A percentile compares a stretch with the other conserved stretches of the same genome.
These are phyloP conservation scores for Melitaea athalia DNA, from an alignment of 2,888 invertebrate species.

Conservation along the genomic window DNA sequence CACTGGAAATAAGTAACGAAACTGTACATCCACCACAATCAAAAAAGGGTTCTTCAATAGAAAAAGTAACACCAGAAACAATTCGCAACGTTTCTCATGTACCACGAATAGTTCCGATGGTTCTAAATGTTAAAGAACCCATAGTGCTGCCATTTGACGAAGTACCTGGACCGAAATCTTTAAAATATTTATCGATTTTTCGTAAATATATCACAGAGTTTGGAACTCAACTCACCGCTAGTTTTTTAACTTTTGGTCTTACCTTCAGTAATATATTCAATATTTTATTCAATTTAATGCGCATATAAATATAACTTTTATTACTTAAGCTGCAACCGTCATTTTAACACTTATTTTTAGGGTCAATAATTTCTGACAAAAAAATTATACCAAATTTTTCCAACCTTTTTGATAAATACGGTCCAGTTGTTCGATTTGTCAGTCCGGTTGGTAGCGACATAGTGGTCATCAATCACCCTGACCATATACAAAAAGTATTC, in stretches of 20 bases:
- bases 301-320: neutral
- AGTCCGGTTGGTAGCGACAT: conserved; percentile 85
- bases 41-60: conserved; percentile 29
- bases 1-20: conserved; percentile 43
- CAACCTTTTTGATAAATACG: conserved; percentile 78
- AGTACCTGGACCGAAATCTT: conserved; percentile 83
- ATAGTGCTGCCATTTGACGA: conserved; percentile 82
- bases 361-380: conserved; percentile 54
- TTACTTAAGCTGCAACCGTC: neutral
- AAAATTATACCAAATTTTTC: conserved; percentile 62
- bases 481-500: conserved; percentile 84
- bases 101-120: conserved; percentile 58
- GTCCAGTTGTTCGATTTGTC: conserved; percentile 85
- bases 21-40: conserved; percentile 23
- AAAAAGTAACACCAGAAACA: conserved; percentile 31
- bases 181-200: conserved; percentile 81
- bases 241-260: conserved; percentile 74
- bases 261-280: conserved; percentile 64
- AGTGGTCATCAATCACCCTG: conserved; percentile 84
- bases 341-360: conserved; percentile 46
- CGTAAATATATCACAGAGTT: conserved; percentile 84
- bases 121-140: conserved; percentile 60
- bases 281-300: neutral
- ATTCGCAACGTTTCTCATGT: conserved; percentile 31
- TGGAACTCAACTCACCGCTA: conserved; percentile 83